phyloP scores from a whole-genome alignment of 2,797 vertebrate species.

The Cyclura pinguis region DNA sequence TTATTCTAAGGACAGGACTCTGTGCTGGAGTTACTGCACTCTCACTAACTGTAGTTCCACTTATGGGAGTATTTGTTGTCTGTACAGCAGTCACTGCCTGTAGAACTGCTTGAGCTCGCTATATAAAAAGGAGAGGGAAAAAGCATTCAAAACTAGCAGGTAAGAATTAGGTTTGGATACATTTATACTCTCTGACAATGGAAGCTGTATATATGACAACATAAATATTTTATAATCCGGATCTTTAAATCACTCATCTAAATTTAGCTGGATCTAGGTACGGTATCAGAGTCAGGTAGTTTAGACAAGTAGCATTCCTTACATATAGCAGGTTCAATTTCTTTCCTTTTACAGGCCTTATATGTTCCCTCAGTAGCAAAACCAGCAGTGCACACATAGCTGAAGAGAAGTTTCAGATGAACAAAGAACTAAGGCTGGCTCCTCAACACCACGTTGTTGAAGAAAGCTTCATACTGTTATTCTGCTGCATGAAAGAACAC shows the following conservation, averaged over 20 bases:
- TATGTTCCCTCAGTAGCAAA: neutral
- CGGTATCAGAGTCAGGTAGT: neutral
- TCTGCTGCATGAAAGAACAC: neutral
- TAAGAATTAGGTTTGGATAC: neutral
- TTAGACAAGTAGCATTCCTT: no score
- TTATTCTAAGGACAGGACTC: slow-evolving; percentile 96
- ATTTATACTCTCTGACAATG: neutral
- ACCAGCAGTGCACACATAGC: neutral
- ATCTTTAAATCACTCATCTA: neutral
- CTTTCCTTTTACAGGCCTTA: neutral
- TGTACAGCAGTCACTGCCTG: slow-evolving; percentile 93
- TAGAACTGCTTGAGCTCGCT: slow-evolving; percentile 93
- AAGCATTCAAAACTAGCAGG: slow-evolving; percentile 42
- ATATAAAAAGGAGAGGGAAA: slow-evolving; percentile 52
- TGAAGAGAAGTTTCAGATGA: neutral
- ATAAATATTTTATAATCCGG: neutral
- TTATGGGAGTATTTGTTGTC: slow-evolving; percentile 89
- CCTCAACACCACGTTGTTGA: neutral
- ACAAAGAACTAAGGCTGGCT: neutral
- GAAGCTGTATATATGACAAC: slow-evolving; percentile 29
- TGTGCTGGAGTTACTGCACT: slow-evolving; percentile 89
- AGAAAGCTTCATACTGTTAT: neutral
- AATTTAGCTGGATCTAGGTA: neutral
- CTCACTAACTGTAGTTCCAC: slow-evolving; percentile 89
- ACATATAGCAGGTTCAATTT: neutral